Evolutionary conservation across 2,113 vertebrate genomes (phyloP).

Genomic region (Tretioscincus oriximinensis): DNA sequence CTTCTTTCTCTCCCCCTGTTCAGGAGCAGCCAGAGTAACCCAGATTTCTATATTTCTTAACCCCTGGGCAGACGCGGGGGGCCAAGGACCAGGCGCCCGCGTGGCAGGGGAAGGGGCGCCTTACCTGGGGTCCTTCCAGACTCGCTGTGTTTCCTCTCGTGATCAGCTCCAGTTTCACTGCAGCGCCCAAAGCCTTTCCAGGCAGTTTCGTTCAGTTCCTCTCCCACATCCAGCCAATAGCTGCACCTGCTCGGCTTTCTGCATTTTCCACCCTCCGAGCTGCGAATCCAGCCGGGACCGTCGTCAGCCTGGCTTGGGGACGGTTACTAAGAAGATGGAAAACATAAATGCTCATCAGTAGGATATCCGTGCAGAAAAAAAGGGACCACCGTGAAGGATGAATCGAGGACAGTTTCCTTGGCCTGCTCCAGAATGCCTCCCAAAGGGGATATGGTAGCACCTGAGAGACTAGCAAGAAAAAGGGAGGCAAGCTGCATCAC

Average conservation of each 20-base stretch:
- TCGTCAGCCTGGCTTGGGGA: no score
- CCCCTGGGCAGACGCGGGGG: neutral
- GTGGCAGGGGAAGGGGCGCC: neutral
- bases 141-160: accelerated
- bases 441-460: no score
- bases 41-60: neutral
- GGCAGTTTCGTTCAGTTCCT: slow-evolving; percentile 21
- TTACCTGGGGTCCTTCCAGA: neutral
- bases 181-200: slow-evolving; percentile 24
- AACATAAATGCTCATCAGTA: no score
- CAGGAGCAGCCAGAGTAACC: neutral
- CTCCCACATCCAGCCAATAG: neutral
- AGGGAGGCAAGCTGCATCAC: no score
- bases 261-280: neutral
- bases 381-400: no score
- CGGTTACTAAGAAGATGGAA: no score
- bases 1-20: no score
- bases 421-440: no score
- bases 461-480: no score
- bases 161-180: slow-evolving; percentile 19
- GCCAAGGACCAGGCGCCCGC: neutral
- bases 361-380: no score
- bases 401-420: no score
- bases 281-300: neutral
- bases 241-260: neutral